Conservation (phyloP, 2,113 vertebrate species). For the Aspiorhynchus laticeps region DNA sequence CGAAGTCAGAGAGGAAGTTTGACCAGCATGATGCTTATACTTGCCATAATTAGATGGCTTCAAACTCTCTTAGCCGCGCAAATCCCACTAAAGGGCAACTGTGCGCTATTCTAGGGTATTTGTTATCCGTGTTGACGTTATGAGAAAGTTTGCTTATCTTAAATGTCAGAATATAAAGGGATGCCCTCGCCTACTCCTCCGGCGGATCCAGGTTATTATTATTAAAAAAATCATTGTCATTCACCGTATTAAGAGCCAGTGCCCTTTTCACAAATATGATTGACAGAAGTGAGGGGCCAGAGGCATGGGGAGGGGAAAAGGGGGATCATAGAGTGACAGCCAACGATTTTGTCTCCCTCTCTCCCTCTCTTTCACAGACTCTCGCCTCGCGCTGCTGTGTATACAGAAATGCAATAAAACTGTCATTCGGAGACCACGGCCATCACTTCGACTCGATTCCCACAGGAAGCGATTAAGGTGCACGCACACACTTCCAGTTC, state of each 20-base stretch:
- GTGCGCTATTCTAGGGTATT: conserved; percentile 45
- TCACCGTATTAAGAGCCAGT: conserved; percentile 61
- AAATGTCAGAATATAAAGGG: conserved; percentile 73
- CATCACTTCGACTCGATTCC: conserved; percentile 62
- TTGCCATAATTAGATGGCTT: conserved; percentile 54
- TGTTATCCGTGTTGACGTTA: conserved; percentile 43
- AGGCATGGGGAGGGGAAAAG: conserved; percentile 36
- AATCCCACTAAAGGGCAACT: conserved; percentile 55
- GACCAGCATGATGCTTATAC: conserved; percentile 50
- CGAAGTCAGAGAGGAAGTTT: conserved; percentile 42
- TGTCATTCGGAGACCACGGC: conserved; percentile 69
- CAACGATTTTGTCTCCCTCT: conserved; percentile 50
- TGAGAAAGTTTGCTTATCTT: conserved; percentile 66
- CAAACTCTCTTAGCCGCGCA: conserved; percentile 52
- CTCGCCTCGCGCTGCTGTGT: conserved; percentile 51
- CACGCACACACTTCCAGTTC: conserved; percentile 55
- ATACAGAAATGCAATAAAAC: conserved; percentile 78
- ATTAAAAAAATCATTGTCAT: conserved; percentile 74
- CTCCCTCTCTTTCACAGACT: conserved; percentile 25
- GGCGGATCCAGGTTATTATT: conserved; percentile 67
- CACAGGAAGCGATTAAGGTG: conserved; percentile 45
- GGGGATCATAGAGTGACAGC: conserved; percentile 45
- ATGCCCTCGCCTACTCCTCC: conserved; percentile 46
- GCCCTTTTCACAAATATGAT: conserved; percentile 72
- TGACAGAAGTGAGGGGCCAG: conserved; percentile 57